These are phyloP conservation scores for Leucophenga montana DNA, from an alignment of 2,888 invertebrate genomes.

Conservation along the genomic window DNA sequence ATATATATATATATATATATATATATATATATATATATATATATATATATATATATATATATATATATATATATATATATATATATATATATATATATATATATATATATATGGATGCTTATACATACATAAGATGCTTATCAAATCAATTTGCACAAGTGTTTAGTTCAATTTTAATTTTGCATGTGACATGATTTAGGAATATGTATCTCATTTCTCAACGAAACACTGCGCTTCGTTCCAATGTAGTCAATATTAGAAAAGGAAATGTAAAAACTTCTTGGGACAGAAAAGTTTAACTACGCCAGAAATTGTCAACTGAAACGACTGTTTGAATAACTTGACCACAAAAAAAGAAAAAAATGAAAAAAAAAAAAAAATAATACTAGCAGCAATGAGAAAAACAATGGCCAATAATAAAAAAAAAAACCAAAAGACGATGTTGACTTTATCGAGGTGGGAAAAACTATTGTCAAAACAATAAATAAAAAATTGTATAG, in stretches of 20 bases:
- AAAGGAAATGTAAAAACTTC: conserved; percentile 9
- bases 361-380: background rate
- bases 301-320: background rate
- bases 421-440: background rate
- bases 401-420: conserved; percentile 1
- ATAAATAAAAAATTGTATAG: background rate
- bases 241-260: conserved; percentile 5
- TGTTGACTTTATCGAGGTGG: too few species aligned
- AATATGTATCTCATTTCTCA: too few species aligned
- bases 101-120: too few species aligned
- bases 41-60: too few species aligned
- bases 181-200: background rate
- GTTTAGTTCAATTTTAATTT: too few species aligned
- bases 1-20: too few species aligned
- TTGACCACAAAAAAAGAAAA: conserved; percentile 1
- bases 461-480: background rate
- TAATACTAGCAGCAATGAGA: background rate
- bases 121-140: background rate
- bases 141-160: too few species aligned
- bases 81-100: too few species aligned
- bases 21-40: too few species aligned
- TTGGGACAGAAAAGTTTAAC: conserved; percentile 6
- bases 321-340: background rate
- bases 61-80: too few species aligned
- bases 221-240: too few species aligned